Evolutionary conservation across 2,888 invertebrate species (phyloP), one percentile per base, ranked within the genome.

Genomic region (Tipula confusa): DNA sequence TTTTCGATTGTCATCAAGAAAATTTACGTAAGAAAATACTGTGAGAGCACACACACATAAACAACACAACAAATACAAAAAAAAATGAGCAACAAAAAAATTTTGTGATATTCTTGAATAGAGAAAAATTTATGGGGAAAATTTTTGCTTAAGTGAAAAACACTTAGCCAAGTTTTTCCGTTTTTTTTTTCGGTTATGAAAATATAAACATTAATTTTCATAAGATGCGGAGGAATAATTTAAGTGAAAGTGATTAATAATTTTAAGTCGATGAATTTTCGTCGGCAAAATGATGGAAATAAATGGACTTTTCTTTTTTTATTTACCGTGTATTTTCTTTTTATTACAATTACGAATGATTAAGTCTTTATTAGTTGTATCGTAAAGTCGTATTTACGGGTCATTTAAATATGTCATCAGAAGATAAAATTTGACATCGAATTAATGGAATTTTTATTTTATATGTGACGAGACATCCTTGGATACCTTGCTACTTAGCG

Each of bases 1-100:
- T 64, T 64, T 64, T 64, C 64, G 64, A 64, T 64, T 64, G 64
- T 64, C 64, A 64, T 64, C 64, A 64, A 64, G 64, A 64, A 64
- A 64, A 64, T 64, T 64, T 64, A 64, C 64, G 64, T 64, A 64
- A 64, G 64, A 64, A 64, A 18, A 43, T 18, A 43, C n/a, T n/a
- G n/a, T n/a, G n/a, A n/a, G n/a, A n/a, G n/a, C n/a, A n/a, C n/a
- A n/a, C n/a, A n/a, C n/a, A n/a, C 18, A 18, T n/a, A 43, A 18
- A 18, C 24, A 24, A 33, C 64, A 64, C 24, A 64, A 64, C 11
- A 64, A 64, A 24, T 24, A 64, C 24, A 24, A 64, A 24, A 18
- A 64, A 64, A 6, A 64, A 7, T n/a, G n/a, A n/a, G n/a, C n/a
- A 64, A 64, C 18, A 18, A 64, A 43, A 64, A 64, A 64, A 9